A percentile compares a stretch with the other conserved stretches of the same genome.
Evolutionary conservation across 2,113 vertebrate species (phyloP).

Genomic region (Oreochromis aureus): DNA sequence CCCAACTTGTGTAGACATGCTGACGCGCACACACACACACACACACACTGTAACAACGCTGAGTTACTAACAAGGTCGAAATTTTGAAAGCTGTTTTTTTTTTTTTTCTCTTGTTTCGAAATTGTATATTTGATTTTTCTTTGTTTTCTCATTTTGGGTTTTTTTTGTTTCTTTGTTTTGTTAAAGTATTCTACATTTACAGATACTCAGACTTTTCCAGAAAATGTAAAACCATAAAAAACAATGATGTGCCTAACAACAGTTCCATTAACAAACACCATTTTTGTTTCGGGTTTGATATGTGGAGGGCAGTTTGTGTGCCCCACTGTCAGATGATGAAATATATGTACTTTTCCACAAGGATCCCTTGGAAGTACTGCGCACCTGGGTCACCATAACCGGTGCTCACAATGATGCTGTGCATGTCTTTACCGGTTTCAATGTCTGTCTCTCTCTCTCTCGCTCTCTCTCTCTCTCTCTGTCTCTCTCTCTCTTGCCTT

Average conservation of each 20-base stretch:
- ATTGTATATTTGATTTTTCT: constrained; percentile 22
- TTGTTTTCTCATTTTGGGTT: background rate
- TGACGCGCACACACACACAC: background rate
- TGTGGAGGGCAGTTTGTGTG: constrained; percentile 65
- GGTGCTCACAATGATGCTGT: constrained; percentile 73
- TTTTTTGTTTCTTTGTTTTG: background rate
- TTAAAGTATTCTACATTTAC: constrained; percentile 65
- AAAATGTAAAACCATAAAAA: constrained; percentile 75
- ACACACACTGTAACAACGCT: constrained; percentile 48
- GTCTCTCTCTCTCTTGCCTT: constrained; percentile 18
- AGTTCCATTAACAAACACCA: constrained; percentile 65
- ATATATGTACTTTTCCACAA: constrained; percentile 66
- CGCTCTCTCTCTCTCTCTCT: background rate
- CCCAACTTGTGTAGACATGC: constrained; percentile 2
- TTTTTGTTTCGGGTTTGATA: constrained; percentile 54
- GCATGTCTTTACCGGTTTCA: constrained; percentile 75
- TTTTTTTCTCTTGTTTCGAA: background rate
- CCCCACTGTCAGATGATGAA: constrained; percentile 58
- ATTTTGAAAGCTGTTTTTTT: constrained; percentile 54
- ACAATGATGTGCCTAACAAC: constrained; percentile 80
- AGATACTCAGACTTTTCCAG: constrained; percentile 67
- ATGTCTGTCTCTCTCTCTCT: constrained; percentile 21
- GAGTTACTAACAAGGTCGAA: constrained; percentile 59
- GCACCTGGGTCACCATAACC: constrained; percentile 46
- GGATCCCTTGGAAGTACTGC: constrained; percentile 61